Percentiles rank a stretch among this genome's conserved stretches.
These are phyloP conservation scores for Eupithecia abbreviata DNA, from an alignment of 2,888 invertebrate species.

Conservation along the genomic window DNA sequence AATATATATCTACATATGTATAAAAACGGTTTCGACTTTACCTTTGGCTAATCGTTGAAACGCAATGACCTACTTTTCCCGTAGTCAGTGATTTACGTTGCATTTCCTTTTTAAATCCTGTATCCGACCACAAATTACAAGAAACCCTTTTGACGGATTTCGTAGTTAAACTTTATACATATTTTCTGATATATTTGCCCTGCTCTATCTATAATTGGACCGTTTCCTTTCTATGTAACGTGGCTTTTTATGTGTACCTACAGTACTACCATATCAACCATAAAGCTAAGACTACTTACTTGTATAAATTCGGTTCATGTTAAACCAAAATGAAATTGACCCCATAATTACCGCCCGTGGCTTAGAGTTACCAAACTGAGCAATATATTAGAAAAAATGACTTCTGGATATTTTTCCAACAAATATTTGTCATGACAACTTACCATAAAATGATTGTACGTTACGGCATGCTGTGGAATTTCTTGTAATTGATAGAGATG, in stretches of 20 bases:
- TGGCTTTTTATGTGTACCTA: neutral
- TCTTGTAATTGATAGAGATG: slow-evolving; percentile 28
- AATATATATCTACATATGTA: no score
- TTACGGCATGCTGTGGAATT: slow-evolving; percentile 40
- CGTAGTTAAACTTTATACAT: neutral
- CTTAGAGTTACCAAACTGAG: slow-evolving; percentile 37
- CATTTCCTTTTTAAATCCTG: neutral
- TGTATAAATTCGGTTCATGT: slow-evolving; percentile 12
- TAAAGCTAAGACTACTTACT: neutral
- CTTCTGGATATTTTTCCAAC: slow-evolving; percentile 33
- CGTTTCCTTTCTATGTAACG: neutral
- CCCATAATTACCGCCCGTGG: slow-evolving; percentile 47
- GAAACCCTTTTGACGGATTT: neutral
- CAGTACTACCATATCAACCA: neutral
- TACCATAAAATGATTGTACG: slow-evolving; percentile 46
- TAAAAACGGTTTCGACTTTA: no score
- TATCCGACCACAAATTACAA: neutral
- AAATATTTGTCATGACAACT: slow-evolving; percentile 40
- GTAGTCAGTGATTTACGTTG: neutral
- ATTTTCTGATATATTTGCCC: neutral
- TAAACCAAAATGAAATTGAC: slow-evolving; percentile 49
- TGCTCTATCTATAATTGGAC: neutral
- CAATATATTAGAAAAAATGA: slow-evolving; percentile 41
- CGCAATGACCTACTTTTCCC: neutral
- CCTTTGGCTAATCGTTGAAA: neutral